Conservation (phyloP, 2,888 invertebrate species). For the Molorchus minor region DNA sequence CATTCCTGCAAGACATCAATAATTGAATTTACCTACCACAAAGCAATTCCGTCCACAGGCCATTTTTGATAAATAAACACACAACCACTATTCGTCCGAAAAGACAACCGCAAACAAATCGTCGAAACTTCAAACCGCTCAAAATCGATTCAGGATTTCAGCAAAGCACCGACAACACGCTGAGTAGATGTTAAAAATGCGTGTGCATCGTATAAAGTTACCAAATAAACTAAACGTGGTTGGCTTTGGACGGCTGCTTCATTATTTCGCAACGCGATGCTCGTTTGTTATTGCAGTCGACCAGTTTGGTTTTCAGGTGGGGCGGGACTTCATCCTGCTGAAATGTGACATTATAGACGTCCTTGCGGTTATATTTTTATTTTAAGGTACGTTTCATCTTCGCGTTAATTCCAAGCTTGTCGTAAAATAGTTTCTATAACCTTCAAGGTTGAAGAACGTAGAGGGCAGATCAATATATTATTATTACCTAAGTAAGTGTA, state of each 20-base stretch:
- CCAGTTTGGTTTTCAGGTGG: conserved; percentile 35
- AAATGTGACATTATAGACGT: conserved; percentile 19
- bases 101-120: background rate
- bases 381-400: conserved; percentile 35
- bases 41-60: conserved; percentile 3
- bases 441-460: conserved; percentile 28
- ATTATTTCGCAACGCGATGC: conserved; percentile 56
- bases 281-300: conserved; percentile 42
- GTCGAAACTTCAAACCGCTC: background rate
- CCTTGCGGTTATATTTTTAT: conserved; percentile 35
- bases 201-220: conserved; percentile 59
- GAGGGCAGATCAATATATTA: conserved; percentile 20
- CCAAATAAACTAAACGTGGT: conserved; percentile 59
- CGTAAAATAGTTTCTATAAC: conserved; percentile 29
- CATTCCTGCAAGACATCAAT: too few relatives aligned
- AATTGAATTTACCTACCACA: conserved; percentile 14
- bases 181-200: conserved; percentile 50
- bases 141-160: conserved; percentile 16
- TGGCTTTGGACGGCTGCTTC: conserved; percentile 53
- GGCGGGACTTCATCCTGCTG: conserved; percentile 20
- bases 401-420: conserved; percentile 26
- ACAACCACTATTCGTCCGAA: conserved; percentile 16
- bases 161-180: conserved; percentile 27
- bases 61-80: conserved; percentile 6
- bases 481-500: too few relatives aligned